Conservation (phyloP, 2,113 vertebrate genomes). For the Cebidichthys violaceus region DNA sequence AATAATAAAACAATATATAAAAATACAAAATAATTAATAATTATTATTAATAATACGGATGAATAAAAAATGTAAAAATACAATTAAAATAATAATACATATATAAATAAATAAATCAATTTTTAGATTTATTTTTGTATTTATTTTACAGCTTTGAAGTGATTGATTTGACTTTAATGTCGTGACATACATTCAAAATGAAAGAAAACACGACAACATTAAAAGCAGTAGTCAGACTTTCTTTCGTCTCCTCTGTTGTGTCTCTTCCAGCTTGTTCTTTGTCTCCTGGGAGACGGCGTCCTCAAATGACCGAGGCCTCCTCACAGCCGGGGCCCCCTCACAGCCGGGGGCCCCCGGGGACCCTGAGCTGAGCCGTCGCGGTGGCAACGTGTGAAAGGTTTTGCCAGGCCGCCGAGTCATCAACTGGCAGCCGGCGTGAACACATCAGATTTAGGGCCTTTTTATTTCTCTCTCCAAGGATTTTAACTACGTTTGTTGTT, state of each 20-base stretch:
- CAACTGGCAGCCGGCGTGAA: constrained; percentile 19
- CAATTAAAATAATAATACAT: too few species aligned
- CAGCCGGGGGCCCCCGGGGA: constrained; percentile 4
- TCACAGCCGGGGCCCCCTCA: constrained; percentile 26
- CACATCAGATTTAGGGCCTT: not conserved
- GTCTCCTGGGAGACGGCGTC: constrained; percentile 56
- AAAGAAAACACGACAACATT: not conserved
- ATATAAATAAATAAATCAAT: too few species aligned
- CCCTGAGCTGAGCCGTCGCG: constrained; percentile 40
- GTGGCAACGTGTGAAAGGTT: constrained; percentile 47
- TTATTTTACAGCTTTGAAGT: not conserved
- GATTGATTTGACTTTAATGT: not conserved
- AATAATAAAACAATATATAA: too few species aligned
- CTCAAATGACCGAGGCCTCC: constrained; percentile 47
- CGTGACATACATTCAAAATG: not conserved
- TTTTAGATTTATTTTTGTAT: too few species aligned
- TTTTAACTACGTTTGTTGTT: not conserved
- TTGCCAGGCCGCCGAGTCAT: constrained; percentile 51
- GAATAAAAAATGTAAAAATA: too few species aligned
- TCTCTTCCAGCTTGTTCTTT: constrained; percentile 39
- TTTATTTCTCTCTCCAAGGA: not conserved
- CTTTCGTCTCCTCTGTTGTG: constrained; percentile 15
- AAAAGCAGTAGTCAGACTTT: not conserved
- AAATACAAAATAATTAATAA: too few species aligned
- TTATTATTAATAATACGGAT: too few species aligned